Conservation (phyloP, 2,797 vertebrate genomes). For the Sebastes goodei region DNA sequence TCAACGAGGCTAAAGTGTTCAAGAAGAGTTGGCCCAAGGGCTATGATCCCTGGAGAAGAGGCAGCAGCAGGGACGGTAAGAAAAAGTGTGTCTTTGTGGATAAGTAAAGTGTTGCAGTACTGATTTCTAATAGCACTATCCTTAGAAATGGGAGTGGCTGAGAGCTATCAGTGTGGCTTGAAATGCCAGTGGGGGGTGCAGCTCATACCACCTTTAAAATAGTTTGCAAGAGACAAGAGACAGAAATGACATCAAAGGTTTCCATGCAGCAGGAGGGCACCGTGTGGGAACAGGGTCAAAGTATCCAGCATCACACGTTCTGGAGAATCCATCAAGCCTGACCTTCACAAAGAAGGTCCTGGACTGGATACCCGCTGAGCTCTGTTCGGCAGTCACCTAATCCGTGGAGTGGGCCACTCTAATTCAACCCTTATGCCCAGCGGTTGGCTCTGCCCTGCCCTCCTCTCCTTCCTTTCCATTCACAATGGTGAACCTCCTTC, state of each 20-base stretch:
- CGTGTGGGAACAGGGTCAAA: conserved; percentile 78
- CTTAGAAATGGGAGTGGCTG: neutral
- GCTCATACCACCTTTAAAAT: neutral
- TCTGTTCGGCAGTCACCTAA: conserved; percentile 73
- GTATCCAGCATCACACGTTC: conserved; percentile 58
- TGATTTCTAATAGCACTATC: neutral
- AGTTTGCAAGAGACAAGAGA: neutral
- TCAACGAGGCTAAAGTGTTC: neutral
- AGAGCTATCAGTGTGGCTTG: neutral
- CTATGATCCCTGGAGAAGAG: neutral
- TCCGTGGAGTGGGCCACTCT: conserved; percentile 64
- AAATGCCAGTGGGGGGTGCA: neutral
- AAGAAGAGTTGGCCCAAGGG: neutral
- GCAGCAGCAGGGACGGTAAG: neutral
- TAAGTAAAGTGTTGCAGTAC: no score
- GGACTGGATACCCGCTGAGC: conserved; percentile 63
- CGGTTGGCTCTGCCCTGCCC: conserved; percentile 74
- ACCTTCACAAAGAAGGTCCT: conserved; percentile 76
- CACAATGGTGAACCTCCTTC: conserved; percentile 75
- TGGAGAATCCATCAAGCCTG: conserved; percentile 75
- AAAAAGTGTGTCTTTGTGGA: neutral
- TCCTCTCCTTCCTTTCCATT: conserved; percentile 69
- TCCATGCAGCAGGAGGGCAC: conserved; percentile 21
- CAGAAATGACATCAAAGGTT: conserved; percentile 37
- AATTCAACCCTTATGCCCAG: conserved; percentile 73